Conservation (phyloP, 2,888 invertebrate species). For the Hypomecis punctinalis region DNA sequence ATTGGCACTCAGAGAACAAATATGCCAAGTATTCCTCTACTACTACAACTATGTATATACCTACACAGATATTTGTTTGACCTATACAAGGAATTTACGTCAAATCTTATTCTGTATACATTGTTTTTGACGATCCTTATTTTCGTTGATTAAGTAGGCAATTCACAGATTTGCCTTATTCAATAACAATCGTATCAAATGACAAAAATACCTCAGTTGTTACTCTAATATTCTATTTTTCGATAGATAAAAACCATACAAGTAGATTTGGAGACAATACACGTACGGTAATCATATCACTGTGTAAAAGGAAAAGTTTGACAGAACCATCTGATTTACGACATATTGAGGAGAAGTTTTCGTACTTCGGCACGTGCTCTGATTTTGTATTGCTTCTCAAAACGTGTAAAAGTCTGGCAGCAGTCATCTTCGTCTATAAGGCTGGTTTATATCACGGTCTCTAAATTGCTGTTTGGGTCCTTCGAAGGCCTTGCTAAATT, state of each 20-base stretch:
- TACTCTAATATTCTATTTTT: conserved; percentile 12
- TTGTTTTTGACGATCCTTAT: too few relatives aligned
- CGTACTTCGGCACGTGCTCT: conserved; percentile 23
- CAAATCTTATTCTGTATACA: too few relatives aligned
- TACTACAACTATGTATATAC: background rate
- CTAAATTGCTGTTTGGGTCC: conserved; percentile 1
- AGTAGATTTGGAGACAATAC: conserved; percentile 18
- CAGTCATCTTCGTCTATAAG: background rate
- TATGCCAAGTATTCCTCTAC: conserved; percentile 10
- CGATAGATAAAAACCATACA: background rate
- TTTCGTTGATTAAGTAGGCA: conserved; percentile 6
- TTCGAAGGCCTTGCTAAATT: background rate
- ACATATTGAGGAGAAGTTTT: conserved; percentile 28
- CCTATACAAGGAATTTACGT: too few relatives aligned
- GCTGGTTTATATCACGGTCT: conserved; percentile 8
- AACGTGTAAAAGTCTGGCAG: conserved; percentile 11
- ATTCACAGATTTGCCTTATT: conserved; percentile 24
- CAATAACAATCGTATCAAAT: background rate
- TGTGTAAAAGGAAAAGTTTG: conserved; percentile 28
- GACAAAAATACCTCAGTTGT: conserved; percentile 22
- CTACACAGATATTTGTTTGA: background rate
- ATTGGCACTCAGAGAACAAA: conserved; percentile 14
- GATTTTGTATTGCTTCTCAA: conserved; percentile 20
- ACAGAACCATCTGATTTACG: conserved; percentile 28
- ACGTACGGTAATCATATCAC: conserved; percentile 31